These are phyloP conservation scores for Corythaixoides concolor DNA, from an alignment of 2,113 vertebrate species.

Conservation along the genomic window DNA sequence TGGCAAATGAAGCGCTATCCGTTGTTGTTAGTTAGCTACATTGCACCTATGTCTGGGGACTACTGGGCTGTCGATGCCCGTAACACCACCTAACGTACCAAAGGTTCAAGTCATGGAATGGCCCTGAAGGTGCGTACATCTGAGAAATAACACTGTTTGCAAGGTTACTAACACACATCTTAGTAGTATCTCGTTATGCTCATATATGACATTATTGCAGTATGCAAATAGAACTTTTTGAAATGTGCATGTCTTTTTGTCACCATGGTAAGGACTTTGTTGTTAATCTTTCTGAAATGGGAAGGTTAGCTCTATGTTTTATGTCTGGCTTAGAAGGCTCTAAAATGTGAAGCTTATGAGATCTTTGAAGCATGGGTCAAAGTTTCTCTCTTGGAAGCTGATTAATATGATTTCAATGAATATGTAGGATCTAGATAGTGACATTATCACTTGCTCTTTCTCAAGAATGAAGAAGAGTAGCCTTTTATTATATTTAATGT, in stretches of 20 bases:
- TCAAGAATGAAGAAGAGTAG: not conserved
- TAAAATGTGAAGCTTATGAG: not conserved
- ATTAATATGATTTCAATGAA: not conserved
- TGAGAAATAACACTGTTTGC: not conserved
- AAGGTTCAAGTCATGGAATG: not conserved
- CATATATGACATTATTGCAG: no score
- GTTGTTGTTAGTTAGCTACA: not conserved
- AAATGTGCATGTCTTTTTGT: not conserved
- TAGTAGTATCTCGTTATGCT: not conserved
- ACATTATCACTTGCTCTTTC: not conserved
- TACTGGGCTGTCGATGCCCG: not conserved
- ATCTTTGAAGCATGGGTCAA: not conserved
- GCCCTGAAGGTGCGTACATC: not conserved
- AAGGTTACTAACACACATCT: not conserved
- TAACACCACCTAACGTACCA: not conserved
- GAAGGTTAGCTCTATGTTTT: not conserved
- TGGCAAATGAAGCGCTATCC: not conserved
- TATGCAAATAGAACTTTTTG: not conserved
- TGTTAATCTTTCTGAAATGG: not conserved
- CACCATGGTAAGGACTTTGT: accelerated
- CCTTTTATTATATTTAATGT: not conserved
- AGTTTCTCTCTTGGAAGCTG: not conserved
- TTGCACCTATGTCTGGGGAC: not conserved
- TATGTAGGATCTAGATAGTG: not conserved
- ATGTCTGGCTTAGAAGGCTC: not conserved